Evolutionary conservation across 2,113 vertebrate species (phyloP), one percentile per base, ranked within the genome.

Genomic region (Vidua macroura): DNA sequence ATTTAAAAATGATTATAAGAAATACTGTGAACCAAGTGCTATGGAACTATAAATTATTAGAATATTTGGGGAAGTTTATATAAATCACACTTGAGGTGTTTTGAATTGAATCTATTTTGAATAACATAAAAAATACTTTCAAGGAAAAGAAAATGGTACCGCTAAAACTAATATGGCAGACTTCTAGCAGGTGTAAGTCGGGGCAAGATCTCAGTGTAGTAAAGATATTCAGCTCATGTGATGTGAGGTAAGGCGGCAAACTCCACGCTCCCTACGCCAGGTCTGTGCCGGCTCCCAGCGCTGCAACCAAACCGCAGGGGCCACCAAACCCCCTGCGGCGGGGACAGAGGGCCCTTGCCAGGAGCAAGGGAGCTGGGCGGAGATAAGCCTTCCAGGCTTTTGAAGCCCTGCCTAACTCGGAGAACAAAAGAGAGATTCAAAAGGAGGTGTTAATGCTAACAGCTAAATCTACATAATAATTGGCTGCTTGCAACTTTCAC

Each of bases 381-480:
- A 41, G 83, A 58, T 14, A 49, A 91, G 21, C 63, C 68, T 80
- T 37, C 46, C 51, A 22, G 76, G 84, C 81, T 75, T 89, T 15
- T 87, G 90, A 92, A 91, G 81, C 62, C 74, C 53, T 59, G 81
- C 66, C 87, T 91, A 79, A 86, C 56, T 60, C 70, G 3, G 62
- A 52, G 84, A 70, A 95, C 77, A 94, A 91, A 89, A 79, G 74
- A 63, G 59, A 81, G 53, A 75, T 82, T 82, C 48, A 55, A 52
- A 84, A 81, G 84, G 64, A 96, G 56, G 74, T 94, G 92, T 89
- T 89, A 72, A n/a, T 25, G 44, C 90, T 89, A 79, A 72, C 43
- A 67, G 78, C 69, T 76, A 24, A 31, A 93, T 90, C 82, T 91
- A 18, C 95, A 78, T 84, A 46, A 64, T 56, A 91, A 85, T 19